Evolutionary conservation across 2,113 vertebrate genomes (phyloP).

Genomic region (Larimichthys polyactis): DNA sequence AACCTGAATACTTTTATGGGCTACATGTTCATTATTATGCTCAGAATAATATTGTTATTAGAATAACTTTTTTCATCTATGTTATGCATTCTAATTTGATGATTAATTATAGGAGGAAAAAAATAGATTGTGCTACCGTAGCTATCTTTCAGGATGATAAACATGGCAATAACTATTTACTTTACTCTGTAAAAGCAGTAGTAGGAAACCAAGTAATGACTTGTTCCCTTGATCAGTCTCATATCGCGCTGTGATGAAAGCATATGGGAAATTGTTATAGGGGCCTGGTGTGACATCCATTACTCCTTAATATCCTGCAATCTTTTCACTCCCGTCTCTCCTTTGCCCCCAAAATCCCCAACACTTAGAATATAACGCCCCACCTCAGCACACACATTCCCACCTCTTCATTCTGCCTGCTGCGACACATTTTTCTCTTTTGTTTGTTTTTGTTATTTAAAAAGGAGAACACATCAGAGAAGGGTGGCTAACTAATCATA

Average conservation of each 20-base stretch:
- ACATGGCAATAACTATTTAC: conserved; percentile 76
- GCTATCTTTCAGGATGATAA: conserved; percentile 75
- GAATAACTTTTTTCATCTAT: conserved; percentile 37
- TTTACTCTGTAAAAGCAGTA: conserved; percentile 76
- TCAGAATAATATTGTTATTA: conserved; percentile 34
- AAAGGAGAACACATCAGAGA: conserved; percentile 59
- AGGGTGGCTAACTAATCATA: conserved; percentile 67
- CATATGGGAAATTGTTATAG: conserved; percentile 78
- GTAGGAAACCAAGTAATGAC: conserved; percentile 76
- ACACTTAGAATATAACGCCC: conserved; percentile 46
- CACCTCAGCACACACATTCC: conserved; percentile 50
- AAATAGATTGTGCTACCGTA: conserved; percentile 58
- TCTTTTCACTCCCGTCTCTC: conserved; percentile 66
- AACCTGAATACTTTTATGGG: conserved; percentile 7
- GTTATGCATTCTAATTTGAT: conserved; percentile 49
- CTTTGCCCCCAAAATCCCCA: conserved; percentile 58
- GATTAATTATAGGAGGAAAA: conserved; percentile 65
- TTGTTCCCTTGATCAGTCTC: conserved; percentile 83
- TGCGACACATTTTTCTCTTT: conserved; percentile 65
- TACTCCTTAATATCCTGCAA: conserved; percentile 80
- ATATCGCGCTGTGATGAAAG: conserved; percentile 82
- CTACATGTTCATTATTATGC: neutral
- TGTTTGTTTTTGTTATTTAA: conserved; percentile 64
- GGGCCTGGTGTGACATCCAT: conserved; percentile 77
- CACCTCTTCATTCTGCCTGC: conserved; percentile 52